Base-by-base conservation (phyloP, 2,888 invertebrate species). In the Poecilobothrus nobilitatus region DNA sequence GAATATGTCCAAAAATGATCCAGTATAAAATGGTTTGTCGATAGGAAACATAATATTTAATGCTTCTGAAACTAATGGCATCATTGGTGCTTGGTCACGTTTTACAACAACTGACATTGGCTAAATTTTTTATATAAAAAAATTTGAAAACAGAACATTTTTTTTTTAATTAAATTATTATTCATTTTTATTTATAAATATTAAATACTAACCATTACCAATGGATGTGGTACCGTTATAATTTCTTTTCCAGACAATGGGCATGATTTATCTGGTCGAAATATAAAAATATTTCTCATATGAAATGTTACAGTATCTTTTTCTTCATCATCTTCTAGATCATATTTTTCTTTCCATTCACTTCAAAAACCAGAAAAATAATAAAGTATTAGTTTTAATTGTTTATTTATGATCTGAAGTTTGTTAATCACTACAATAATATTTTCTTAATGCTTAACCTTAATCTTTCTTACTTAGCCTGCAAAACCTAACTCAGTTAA, bases 281-380 rank as follows among this genome's bases (percentile, higher is more conserved):
- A 90, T 69, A 84, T 81, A 78, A 89, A 93, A 0, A 84, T 86
- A 71, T 88, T 88, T 66, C 86, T 84, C 76, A 87, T 86, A 74
- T 86, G 87, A 76, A 89, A 93, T 0, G 86, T 86, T 7, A 92
- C 85, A 0, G 89, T 88, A 74, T 93, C 92, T 27, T 89, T 86
- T 7, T 84, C 86, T 21, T 89, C 88, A 53, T 88, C 82, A 74
- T 93, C 92, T 73, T 85, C 83, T 0, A 91, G 74, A 70, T 91
- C 86, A 8, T 88, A 86, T 79, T 93, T 93, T 73, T 89, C 86
- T 76, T 91, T 91, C 88, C 90, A 91, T 83, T 92, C 91, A 37
- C 92, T 92, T 66, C 20, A 66, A 65, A 66, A 41, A n/a, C n/a
- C 7, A 64, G 21, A 27, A 27, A 27, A 27, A 27, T 27, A 27